Conservation (phyloP, 2,888 invertebrate genomes). For the Drosophila dives region DNA sequence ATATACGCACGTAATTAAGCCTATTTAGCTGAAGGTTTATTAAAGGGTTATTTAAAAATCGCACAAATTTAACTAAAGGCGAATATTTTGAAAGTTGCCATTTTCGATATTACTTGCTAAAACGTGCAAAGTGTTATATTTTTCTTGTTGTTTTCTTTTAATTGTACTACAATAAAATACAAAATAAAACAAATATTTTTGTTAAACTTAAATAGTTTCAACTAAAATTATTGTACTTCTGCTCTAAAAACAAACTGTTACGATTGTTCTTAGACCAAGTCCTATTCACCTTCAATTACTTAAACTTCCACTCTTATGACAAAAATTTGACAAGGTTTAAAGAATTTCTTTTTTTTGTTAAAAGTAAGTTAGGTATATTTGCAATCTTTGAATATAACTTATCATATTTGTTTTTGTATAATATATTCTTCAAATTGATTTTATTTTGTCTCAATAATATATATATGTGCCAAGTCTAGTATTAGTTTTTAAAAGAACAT, state of each 20-base stretch:
- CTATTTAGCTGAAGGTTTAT: neutral
- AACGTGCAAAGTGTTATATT: neutral
- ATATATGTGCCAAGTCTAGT: neutral
- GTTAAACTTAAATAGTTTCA: neutral
- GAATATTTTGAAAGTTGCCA: no score
- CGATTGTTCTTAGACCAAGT: neutral
- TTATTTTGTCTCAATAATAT: neutral
- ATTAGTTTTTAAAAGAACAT: neutral
- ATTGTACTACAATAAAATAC: neutral
- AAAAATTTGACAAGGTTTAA: neutral
- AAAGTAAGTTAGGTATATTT: neutral
- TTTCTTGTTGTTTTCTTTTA: neutral
- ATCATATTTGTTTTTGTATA: neutral
- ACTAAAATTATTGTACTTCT: neutral
- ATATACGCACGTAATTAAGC: constrained; percentile 28
- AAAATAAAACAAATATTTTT: neutral
- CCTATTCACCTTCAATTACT: neutral
- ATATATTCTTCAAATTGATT: neutral
- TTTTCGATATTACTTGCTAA: neutral
- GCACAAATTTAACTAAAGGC: neutral
- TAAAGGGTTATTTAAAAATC: neutral
- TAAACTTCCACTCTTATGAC: no score
- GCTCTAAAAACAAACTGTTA: neutral
- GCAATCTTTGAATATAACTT: neutral
- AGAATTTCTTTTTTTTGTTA: neutral